Conservation (phyloP, 30 jellyfish, hydroid and myxozoan genomes). For the Aurelia sp. region DNA sequence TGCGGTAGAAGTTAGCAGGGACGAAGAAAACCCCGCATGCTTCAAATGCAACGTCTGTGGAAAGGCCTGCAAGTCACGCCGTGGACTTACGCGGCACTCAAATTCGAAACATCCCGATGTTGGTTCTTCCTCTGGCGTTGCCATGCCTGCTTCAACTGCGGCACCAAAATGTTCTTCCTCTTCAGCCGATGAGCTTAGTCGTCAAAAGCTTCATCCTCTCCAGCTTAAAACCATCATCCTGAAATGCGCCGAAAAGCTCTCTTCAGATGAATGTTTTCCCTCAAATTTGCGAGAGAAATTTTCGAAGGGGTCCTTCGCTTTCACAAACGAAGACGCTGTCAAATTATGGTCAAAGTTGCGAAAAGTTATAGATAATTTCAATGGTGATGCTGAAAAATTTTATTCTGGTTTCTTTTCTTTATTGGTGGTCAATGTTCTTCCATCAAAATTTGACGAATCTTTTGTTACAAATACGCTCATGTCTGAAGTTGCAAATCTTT, state of each 20-base stretch:
- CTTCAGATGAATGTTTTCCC: too few species aligned
- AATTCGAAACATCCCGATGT: slow-evolving; percentile 35
- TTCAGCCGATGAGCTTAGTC: slow-evolving; percentile 42
- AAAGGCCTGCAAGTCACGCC: slow-evolving; percentile 67
- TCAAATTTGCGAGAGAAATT: too few species aligned
- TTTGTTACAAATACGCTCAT: slow-evolving; percentile 36
- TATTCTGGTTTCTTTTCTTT: slow-evolving; percentile 19
- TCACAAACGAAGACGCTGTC: slow-evolving; percentile 29
- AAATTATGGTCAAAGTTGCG: slow-evolving; percentile 27
- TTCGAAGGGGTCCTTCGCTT: background rate
- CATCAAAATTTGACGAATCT: slow-evolving; percentile 38
- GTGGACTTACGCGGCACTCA: slow-evolving; percentile 56
- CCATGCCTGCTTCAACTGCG: slow-evolving; percentile 32
- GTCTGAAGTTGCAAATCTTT: slow-evolving; percentile 48
- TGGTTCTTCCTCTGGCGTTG: slow-evolving; percentile 9
- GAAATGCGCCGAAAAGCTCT: background rate
- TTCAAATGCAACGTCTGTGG: slow-evolving; percentile 37
- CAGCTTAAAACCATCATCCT: slow-evolving; percentile 23
- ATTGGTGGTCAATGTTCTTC: slow-evolving; percentile 17
- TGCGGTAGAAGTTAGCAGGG: slow-evolving; percentile 4
- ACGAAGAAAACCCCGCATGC: slow-evolving; percentile 10
- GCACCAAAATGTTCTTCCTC: slow-evolving; percentile 4
- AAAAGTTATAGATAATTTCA: slow-evolving; percentile 21
- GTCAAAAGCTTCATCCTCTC: slow-evolving; percentile 39
- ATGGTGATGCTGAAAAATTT: slow-evolving; percentile 55